Percentiles rank a stretch among this genome's conserved stretches.
These are phyloP conservation scores for Candoia aspera DNA, from an alignment of 2,113 vertebrate species.

Conservation along the genomic window DNA sequence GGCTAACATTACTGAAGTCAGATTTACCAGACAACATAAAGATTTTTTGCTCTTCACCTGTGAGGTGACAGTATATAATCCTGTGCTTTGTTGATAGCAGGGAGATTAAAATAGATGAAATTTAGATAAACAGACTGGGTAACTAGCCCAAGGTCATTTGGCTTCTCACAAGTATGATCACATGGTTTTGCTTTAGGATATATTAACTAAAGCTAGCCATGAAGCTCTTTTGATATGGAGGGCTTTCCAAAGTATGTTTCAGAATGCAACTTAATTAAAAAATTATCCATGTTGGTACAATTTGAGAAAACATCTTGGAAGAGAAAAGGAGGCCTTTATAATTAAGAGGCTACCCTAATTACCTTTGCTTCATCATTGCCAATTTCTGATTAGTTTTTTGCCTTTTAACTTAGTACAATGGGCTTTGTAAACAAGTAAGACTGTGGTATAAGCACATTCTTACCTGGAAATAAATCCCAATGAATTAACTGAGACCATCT, in stretches of 20 bases:
- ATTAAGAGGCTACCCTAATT: not conserved
- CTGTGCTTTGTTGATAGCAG: slow-evolving; percentile 49
- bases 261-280: not conserved
- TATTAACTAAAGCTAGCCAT: slow-evolving; percentile 4
- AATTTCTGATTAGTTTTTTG: not conserved
- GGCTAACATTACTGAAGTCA: not conserved
- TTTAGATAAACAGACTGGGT: slow-evolving; percentile 49
- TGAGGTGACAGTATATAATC: slow-evolving; percentile 32
- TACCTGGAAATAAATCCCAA: not conserved
- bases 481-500: not conserved
- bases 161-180: slow-evolving; percentile 51
- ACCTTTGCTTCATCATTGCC: not conserved
- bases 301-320: not conserved
- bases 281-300: too few relatives aligned
- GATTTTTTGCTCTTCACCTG: not conserved
- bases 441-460: not conserved
- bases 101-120: slow-evolving; percentile 36
- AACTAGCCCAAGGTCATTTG: slow-evolving; percentile 47
- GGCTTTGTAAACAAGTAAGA: not conserved
- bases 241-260: slow-evolving; percentile 27
- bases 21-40: not conserved
- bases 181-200: slow-evolving; percentile 25
- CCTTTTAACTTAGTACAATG: not conserved
- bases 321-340: not conserved
- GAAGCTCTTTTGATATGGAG: slow-evolving; percentile 34